Base-by-base conservation (phyloP, 2,113 vertebrate species). In the Larimichthys polyactis region DNA sequence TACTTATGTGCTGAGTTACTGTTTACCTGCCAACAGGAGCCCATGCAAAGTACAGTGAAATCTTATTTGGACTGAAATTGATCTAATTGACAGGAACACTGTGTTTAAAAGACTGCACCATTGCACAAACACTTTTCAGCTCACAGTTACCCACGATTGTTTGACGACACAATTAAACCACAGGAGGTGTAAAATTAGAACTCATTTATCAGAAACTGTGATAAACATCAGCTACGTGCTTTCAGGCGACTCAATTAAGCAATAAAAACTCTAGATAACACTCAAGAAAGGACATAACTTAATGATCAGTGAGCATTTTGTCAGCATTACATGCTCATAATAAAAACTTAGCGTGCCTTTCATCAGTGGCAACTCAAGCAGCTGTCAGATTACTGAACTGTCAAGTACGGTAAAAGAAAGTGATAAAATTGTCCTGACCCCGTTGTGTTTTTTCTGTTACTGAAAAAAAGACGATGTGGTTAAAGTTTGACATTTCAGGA, bases 401-500 rank as follows among this genome's bases (percentile, higher is more conserved):
- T 46, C 36, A 36, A 59, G 27, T 14, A 72, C n/a, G 27, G 11
- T 17, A 29, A 3, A 20, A 59, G 8, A 79, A 71, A 52, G 36
- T 16, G 36, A 62, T 79, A 55, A 16, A 79, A 79, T 40, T 10
- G 2, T 60, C 12, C 43, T 57, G 22, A 32, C 64, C 74, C 40
- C 36, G 51, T 6, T 72, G 15, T 70, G n/a, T 68, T 70, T 57
- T 54, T 19, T 20, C 20, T 74, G 27, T 69, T 19, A 60, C 11
- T 29, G 55, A 67, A 36, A 66, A 22, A 4, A 52, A 55, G 43
- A 51, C 3, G 2, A 0, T 4, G 3, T 20, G 77, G 90, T 91
- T 90, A 92, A 91, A 87, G 81, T 90, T 88, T 92, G 75, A 92
- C 91, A 63, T 63, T 27, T 84, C 32, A 20, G 29, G 80, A 46